phyloP scores from a whole-genome alignment of 2,113 vertebrate species.

The Microcebus lehilahytsara region DNA sequence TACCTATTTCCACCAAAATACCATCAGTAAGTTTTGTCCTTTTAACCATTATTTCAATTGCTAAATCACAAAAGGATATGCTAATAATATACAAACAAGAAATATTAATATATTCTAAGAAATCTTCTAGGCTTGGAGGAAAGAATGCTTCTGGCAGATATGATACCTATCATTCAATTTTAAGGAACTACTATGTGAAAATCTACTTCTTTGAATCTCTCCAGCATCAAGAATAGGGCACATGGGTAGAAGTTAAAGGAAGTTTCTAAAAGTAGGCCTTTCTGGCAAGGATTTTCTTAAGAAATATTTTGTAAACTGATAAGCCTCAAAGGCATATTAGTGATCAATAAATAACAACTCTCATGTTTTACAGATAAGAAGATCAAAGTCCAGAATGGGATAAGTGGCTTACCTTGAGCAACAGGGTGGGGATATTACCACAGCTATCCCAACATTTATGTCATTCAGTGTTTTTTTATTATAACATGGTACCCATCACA shows the following conservation, averaged over 20 bases:
- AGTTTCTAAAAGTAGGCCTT: neutral
- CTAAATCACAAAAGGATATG: neutral
- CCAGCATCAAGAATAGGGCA: neutral
- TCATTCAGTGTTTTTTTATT: neutral
- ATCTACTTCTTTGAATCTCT: neutral
- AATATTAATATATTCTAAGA: neutral
- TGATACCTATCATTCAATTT: neutral
- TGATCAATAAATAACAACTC: neutral
- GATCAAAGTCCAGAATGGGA: neutral
- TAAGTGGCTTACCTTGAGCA: neutral
- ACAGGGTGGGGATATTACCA: neutral
- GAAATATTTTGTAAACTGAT: neutral
- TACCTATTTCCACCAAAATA: neutral
- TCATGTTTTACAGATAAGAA: neutral
- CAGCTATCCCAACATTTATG: neutral
- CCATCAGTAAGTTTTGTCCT: neutral
- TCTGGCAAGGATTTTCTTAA: slow-evolving; percentile 29
- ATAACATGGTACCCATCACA: neutral
- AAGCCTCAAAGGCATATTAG: neutral
- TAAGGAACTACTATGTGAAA: neutral
- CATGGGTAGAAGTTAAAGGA: neutral
- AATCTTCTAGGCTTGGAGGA: neutral
- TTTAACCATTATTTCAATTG: neutral
- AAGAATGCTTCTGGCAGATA: neutral
- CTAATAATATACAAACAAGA: neutral